A percentile compares a stretch with the other conserved stretches of the same genome.
Evolutionary conservation across 2,888 invertebrate genomes (phyloP).

Genomic region (Plagodis dolabraria): DNA sequence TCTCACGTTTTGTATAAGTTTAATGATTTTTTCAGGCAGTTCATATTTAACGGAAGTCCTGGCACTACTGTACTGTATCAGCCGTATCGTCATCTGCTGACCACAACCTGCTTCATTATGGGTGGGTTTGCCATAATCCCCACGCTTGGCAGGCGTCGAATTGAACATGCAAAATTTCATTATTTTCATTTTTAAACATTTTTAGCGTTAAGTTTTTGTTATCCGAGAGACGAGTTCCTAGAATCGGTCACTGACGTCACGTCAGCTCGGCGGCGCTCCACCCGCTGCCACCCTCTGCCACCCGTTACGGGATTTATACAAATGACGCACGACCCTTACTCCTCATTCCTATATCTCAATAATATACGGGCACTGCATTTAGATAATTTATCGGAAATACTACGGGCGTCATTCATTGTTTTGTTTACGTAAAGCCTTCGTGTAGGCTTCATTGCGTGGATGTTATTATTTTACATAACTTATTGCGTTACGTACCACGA

Average conservation of each 20-base stretch:
- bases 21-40: no score
- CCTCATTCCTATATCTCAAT: conserved; percentile 53
- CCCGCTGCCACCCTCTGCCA: conserved; percentile 25
- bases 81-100: no score
- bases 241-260: conserved; percentile 55
- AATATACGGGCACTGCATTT: conserved; percentile 37
- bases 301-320: conserved; percentile 52
- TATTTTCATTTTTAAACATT: no score
- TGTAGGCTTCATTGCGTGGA: conserved; percentile 1
- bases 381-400: conserved; percentile 29
- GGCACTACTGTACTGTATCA: no score
- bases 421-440: conserved; percentile 19
- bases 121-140: no score
- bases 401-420: conserved; percentile 25
- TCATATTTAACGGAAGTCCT: no score
- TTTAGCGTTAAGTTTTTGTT: no score
- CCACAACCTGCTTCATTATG: no score
- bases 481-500: neutral
- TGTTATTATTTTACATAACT: neutral
- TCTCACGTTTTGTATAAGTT: no score
- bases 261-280: conserved; percentile 25
- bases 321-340: conserved; percentile 65
- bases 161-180: no score
- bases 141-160: no score
- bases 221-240: conserved; percentile 3